A percentile compares a stretch with the other conserved stretches of the same genome.
phyloP scores from a whole-genome alignment of 2,888 invertebrate species.

The Phania funesta region DNA sequence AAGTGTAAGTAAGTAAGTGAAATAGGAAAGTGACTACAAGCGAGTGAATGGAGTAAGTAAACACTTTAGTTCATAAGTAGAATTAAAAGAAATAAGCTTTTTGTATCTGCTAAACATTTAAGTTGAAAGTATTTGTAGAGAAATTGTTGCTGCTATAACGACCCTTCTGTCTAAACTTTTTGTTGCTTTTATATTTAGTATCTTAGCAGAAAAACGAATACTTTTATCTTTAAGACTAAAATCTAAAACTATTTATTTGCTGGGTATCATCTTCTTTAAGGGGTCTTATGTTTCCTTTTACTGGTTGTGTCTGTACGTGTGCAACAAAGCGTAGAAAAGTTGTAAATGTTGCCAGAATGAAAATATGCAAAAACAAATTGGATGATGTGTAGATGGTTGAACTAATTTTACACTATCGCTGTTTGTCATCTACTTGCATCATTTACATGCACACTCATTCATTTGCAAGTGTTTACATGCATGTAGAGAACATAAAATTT shows the following conservation, averaged over 20 bases:
- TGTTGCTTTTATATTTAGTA: background rate
- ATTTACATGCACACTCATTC: conserved; percentile 3
- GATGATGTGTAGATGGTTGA: conserved; percentile 48
- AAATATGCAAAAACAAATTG: conserved; percentile 57
- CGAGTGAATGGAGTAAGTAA: conserved; percentile 48
- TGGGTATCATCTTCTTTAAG: conserved; percentile 40
- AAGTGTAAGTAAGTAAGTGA: conserved; percentile 40
- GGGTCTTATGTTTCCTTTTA: background rate
- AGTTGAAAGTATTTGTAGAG: conserved; percentile 24
- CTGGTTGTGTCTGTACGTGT: conserved; percentile 18
- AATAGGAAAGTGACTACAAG: conserved; percentile 32
- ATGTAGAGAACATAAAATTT: background rate
- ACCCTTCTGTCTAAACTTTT: background rate
- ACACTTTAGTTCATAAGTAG: conserved; percentile 59
- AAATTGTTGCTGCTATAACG: conserved; percentile 2
- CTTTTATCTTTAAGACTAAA: conserved; percentile 17
- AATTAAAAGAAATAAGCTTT: conserved; percentile 59
- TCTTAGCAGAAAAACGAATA: background rate
- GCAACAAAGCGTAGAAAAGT: conserved; percentile 47
- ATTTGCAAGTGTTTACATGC: background rate
- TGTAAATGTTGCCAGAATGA: conserved; percentile 43
- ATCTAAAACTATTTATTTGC: conserved; percentile 59
- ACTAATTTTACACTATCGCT: conserved; percentile 49
- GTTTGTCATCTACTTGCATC: conserved; percentile 36
- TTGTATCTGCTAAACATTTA: conserved; percentile 40